Conservation (phyloP, 2,797 vertebrate species). For the Salarias fasciatus region DNA sequence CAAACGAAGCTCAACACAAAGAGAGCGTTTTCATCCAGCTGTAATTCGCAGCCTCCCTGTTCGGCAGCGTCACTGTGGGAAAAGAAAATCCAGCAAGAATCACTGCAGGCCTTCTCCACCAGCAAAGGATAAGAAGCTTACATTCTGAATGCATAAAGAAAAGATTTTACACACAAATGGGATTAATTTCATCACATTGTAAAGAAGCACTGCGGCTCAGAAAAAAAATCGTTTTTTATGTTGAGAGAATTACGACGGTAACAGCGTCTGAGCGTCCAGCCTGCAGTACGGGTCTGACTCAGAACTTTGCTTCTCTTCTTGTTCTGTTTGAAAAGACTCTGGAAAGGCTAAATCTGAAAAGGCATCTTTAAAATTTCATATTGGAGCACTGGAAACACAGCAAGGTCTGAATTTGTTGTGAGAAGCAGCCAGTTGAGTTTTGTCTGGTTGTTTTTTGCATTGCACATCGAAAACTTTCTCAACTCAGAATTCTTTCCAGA, state of each 20-base stretch:
- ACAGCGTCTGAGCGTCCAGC: background rate
- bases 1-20: background rate
- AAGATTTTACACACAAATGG: conserved; percentile 51
- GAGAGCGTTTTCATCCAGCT: background rate
- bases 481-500: no score
- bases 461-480: no score
- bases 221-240: conserved; percentile 21
- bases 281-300: background rate
- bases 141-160: conserved; percentile 21
- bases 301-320: no score
- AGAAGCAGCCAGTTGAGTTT: no score
- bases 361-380: no score
- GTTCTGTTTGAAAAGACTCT: background rate
- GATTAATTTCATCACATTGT: conserved; percentile 62
- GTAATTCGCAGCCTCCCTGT: background rate
- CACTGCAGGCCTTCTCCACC: conserved; percentile 4
- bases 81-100: conserved; percentile 3
- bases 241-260: conserved; percentile 10
- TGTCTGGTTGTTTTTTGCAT: no score
- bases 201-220: conserved; percentile 17
- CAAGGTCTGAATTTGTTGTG: no score
- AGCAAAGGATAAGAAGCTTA: conserved; percentile 53
- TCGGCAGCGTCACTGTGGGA: background rate
- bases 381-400: no score
- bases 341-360: no score